Evolutionary conservation across 2,888 invertebrate species (phyloP).

Genomic region (Microplitis manilae): DNA sequence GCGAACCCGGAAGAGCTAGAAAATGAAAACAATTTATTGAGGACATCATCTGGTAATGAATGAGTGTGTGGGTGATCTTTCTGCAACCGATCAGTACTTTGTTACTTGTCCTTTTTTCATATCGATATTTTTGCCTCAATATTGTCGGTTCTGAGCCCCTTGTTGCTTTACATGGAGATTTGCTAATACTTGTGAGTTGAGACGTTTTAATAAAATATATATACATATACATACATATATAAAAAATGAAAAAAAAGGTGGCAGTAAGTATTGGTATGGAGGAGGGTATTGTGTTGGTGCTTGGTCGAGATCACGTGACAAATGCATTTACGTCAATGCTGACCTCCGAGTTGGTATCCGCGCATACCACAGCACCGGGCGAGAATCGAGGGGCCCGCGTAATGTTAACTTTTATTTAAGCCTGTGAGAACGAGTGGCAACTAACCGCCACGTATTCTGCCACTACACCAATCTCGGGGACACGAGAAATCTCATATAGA

Average conservation of each 20-base stretch:
- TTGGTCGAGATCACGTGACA: slow-evolving; percentile 75
- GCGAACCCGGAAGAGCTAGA: neutral
- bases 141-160: neutral
- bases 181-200: neutral
- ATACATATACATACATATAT: slow-evolving; percentile 1
- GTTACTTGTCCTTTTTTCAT: neutral
- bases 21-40: neutral
- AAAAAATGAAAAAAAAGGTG: slow-evolving; percentile 26
- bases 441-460: neutral
- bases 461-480: neutral
- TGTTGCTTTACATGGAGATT: neutral
- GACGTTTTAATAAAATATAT: neutral
- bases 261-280: slow-evolving; percentile 31
- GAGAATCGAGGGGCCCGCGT: slow-evolving; percentile 33
- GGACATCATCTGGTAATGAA: neutral
- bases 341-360: slow-evolving; percentile 77
- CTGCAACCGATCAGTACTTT: neutral
- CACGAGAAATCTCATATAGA: neutral
- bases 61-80: neutral
- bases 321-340: slow-evolving; percentile 81
- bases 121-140: neutral
- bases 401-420: neutral
- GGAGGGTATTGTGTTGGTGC: slow-evolving; percentile 52
- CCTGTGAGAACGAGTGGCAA: neutral
- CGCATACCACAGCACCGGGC: slow-evolving; percentile 64